Evolutionary conservation across 2,888 invertebrate genomes (phyloP).

Genomic region (Galerucella nymphaeae): DNA sequence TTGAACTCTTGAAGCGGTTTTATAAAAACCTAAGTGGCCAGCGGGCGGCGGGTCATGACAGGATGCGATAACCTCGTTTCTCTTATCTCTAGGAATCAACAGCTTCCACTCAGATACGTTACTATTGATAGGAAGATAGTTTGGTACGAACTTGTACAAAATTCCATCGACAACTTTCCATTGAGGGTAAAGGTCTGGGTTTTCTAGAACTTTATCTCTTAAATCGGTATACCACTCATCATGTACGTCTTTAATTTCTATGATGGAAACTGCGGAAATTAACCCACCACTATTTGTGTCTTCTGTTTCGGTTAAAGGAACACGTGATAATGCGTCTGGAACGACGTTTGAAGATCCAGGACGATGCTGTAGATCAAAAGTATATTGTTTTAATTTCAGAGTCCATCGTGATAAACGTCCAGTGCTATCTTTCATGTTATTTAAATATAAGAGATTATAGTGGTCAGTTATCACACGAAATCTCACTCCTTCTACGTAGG

Average conservation of each 20-base stretch:
- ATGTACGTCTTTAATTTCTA: too few relatives aligned
- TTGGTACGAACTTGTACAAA: too few relatives aligned
- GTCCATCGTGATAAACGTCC: conserved; percentile 29
- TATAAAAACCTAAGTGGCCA: too few relatives aligned
- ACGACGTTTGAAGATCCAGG: conserved; percentile 27
- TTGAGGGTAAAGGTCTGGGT: conserved; percentile 33
- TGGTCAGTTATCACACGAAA: neutral
- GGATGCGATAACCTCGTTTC: too few relatives aligned
- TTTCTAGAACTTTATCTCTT: conserved; percentile 24
- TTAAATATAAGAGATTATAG: conserved; percentile 4
- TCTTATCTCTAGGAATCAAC: too few relatives aligned
- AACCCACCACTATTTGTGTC: neutral
- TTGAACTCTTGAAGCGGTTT: too few relatives aligned
- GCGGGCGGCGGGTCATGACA: too few relatives aligned
- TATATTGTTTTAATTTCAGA: conserved; percentile 27
- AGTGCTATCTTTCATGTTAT: conserved; percentile 31
- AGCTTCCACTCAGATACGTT: too few relatives aligned
- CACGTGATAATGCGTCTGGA: conserved; percentile 30
- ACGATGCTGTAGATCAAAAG: conserved; percentile 32
- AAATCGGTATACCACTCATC: too few relatives aligned
- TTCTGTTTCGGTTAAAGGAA: neutral
- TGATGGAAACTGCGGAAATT: neutral
- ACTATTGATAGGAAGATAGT: too few relatives aligned
- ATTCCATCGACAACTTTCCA: conserved; percentile 29
- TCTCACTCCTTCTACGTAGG: too few relatives aligned